Evolutionary conservation across 23 tunicate genomes (phyloP), one percentile per base, ranked within the genome.

Genomic region (Ciona savignyi): DNA sequence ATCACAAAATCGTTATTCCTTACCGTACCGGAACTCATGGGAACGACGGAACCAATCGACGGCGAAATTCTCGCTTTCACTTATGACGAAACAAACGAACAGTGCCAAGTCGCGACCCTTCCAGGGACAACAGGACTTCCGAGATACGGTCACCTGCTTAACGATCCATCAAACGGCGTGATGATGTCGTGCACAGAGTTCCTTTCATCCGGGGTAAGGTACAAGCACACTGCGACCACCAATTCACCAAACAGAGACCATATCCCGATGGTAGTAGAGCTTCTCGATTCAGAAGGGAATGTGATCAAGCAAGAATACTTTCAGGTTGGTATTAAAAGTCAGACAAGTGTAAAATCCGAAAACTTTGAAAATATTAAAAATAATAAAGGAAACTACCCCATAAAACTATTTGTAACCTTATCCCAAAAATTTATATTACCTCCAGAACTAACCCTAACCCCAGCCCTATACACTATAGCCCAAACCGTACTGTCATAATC

Each of bases 201-300:
- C 66, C 66, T 95, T 9, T 65, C 86, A 0, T 83, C 95, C 51
- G 99, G 90, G 2, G 70, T 83, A n/a, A 34, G 74, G 23, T 95
- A 95, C 79, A 62, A 83, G 71, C 99, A 95, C 68, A 78, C 83
- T 2, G 85, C 90, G 3, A 42, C 56, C 29, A 83, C 87, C 19
- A 85, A 71, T 62, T 87, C 99, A 1, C 95, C 95, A 1, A 80
- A 95, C 34, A 66, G 80, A 23, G 99, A 95, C 63, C 83, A 83
- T 19, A 90, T 88, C 35, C 99, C 95, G 25, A 84, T 88, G 85
- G 85, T 87, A 11, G 95, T 95, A 61, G 95, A 83, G 25, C 70
- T 95, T 25, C 72, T 74, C 34, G 91, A 95, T 56, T 34, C 29
- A 23, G 77, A 78, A 23, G 99, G 89, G 42, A 78, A 84, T 32